Conservation (phyloP, 2,113 vertebrate genomes). For the Dascyllus trimaculatus region DNA sequence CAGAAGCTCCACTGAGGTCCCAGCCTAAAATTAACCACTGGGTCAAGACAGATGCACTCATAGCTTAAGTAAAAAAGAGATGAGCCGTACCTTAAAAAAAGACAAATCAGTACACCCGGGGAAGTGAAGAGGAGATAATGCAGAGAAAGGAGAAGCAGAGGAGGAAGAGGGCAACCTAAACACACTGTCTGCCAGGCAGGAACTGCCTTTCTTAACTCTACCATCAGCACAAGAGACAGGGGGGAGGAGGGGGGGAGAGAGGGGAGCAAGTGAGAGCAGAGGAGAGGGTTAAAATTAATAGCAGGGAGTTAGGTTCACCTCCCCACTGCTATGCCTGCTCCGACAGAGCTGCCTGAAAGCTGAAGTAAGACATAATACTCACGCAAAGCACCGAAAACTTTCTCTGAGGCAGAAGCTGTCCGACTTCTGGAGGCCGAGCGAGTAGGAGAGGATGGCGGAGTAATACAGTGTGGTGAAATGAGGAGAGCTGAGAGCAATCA, state of each 20-base stretch:
- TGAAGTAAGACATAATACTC: slow-evolving; percentile 62
- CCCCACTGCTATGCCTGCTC: slow-evolving; percentile 32
- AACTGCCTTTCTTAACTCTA: slow-evolving; percentile 77
- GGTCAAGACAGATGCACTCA: slow-evolving; percentile 24
- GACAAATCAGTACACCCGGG: slow-evolving; percentile 12
- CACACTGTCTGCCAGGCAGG: slow-evolving; percentile 64
- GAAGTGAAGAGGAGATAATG: slow-evolving; percentile 32
- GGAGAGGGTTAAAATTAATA: slow-evolving; percentile 56
- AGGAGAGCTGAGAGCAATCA: slow-evolving; percentile 26
- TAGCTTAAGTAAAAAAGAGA: slow-evolving; percentile 1
- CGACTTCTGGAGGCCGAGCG: slow-evolving; percentile 9
- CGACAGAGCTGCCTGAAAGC: slow-evolving; percentile 34
- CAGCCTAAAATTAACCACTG: slow-evolving; percentile 40
- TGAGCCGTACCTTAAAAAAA: slow-evolving; percentile 63
- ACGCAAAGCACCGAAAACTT: slow-evolving; percentile 50
- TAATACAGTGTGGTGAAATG: slow-evolving; percentile 32
- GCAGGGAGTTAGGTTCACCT: slow-evolving; percentile 38
- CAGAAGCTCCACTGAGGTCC: background rate
- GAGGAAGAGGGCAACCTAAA: slow-evolving; percentile 64
- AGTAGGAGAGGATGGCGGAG: background rate
- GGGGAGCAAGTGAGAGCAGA: slow-evolving; percentile 41
- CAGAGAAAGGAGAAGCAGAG: slow-evolving; percentile 20
- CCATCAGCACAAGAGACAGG: slow-evolving; percentile 53
- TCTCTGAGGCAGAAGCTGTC: slow-evolving; percentile 23
- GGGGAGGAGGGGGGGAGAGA: slow-evolving; percentile 7